Base-by-base conservation (phyloP, 2,797 vertebrate species). In the Prunella strophiata region DNA sequence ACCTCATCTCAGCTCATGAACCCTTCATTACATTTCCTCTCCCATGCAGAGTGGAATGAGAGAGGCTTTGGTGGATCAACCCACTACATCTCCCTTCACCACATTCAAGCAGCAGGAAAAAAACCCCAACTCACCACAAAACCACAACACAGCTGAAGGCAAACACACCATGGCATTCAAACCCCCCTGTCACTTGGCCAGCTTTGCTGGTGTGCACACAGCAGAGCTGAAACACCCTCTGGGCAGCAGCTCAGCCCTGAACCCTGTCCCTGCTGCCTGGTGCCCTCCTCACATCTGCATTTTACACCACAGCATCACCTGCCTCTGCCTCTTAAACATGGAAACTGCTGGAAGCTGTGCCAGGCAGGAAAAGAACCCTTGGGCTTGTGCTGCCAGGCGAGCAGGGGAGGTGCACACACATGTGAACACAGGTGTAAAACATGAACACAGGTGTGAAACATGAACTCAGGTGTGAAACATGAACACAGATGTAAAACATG, bases 381-480 rank as follows among this genome's bases (percentile, higher is more conserved):
- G 51, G 32, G 57, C 1, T 5, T 6, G 5, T 7, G 57, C 61
- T 26, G 40, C 18, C 13, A 19, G 59, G 57, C 0, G 16, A 48
- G 61, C 66, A 10, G 76, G n/a, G 54, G 17, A 6, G 45, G 7
- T 4, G 16, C 6, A n/a, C 36, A 42, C 16, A 48, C 6, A 0
- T 10, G 42, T 5, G 45, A 17, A 27, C n/a, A 26, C 6, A 51
- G 13, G 32, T 20, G 30, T 57, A 11, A 77, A 1, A 5, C 14
- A 1, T 8, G 52, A 16, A 29, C 17, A 8, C 42, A 18, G 40
- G 40, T 42, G 40, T 45, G 22, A 75, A 1, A 6, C 26, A 12
- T 1, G 0, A 52, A n/a, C 36, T 34, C 26, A 1, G 27, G 29
- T 32, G 51, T 5, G 6, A 65, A 1, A 7, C 13, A 1, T 4